Percentiles rank a stretch among this genome's conserved stretches.
Conservation (phyloP, 2,888 invertebrate genomes). For the Strigamia maritima region DNA sequence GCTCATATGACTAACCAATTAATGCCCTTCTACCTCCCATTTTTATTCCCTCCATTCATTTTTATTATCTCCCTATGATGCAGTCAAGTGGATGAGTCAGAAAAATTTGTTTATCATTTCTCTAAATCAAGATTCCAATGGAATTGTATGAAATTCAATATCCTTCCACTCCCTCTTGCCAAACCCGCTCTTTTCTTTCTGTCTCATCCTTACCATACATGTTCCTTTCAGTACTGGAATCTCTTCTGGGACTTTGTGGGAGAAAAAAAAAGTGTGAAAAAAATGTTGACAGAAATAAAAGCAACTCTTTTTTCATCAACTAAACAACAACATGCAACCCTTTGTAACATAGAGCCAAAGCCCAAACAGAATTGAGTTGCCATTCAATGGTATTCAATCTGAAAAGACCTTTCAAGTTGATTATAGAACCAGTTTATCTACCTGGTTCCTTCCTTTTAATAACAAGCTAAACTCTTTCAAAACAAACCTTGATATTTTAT, state of each 20-base stretch:
- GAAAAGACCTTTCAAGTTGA: slow-evolving; percentile 23
- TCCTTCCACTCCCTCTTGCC: background rate
- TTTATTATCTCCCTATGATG: background rate
- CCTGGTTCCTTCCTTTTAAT: slow-evolving; percentile 19
- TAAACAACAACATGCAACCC: background rate
- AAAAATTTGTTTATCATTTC: slow-evolving; percentile 6
- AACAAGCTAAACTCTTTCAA: background rate
- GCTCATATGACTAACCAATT: background rate
- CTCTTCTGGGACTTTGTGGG: background rate
- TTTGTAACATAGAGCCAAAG: background rate
- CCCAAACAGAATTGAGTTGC: slow-evolving; percentile 16
- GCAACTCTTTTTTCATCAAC: background rate
- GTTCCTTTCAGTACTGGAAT: background rate
- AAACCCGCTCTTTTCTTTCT: background rate
- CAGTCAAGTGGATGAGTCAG: slow-evolving; percentile 13
- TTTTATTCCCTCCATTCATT: background rate
- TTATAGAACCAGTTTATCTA: slow-evolving; percentile 5
- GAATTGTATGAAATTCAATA: slow-evolving; percentile 12
- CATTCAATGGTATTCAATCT: slow-evolving; percentile 1
- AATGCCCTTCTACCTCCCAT: background rate
- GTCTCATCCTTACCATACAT: background rate
- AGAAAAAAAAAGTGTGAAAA: background rate
- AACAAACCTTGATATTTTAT: background rate
- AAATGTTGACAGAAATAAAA: background rate
- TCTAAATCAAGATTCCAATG: slow-evolving; percentile 19